Conservation (phyloP, 2,888 invertebrate species). For the Xylocampa areola region DNA sequence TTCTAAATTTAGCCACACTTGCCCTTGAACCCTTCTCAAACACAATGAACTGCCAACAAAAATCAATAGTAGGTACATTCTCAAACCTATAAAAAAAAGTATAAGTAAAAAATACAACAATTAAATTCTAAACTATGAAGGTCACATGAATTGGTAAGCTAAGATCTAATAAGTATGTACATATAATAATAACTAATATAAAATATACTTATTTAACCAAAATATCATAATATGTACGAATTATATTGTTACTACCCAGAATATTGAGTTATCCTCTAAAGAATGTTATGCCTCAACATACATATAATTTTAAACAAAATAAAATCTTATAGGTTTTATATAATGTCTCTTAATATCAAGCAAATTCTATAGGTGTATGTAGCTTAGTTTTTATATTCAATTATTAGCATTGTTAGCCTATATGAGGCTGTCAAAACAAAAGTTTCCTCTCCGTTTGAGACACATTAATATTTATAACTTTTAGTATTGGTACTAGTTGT, state of each 20-base stretch:
- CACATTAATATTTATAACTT: too few relatives aligned
- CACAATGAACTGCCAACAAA: conserved; percentile 21
- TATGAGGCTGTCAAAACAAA: too few relatives aligned
- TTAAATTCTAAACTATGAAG: conserved; percentile 35
- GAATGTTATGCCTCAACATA: too few relatives aligned
- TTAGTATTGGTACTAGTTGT: too few relatives aligned
- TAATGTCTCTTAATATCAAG: too few relatives aligned
- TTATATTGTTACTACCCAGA: conserved; percentile 19
- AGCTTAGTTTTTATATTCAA: too few relatives aligned
- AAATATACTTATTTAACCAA: conserved; percentile 35
- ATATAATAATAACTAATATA: conserved; percentile 12
- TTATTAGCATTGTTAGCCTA: too few relatives aligned
- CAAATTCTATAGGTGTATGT: too few relatives aligned
- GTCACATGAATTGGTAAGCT: conserved; percentile 30
- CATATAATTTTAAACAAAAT: too few relatives aligned
- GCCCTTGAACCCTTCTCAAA: conserved; percentile 38
- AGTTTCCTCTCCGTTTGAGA: too few relatives aligned
- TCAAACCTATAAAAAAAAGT: conserved; percentile 43
- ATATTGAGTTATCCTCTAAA: not conserved
- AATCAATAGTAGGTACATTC: conserved; percentile 27
- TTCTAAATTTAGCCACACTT: conserved; percentile 23
- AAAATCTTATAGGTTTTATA: too few relatives aligned
- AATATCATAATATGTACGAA: conserved; percentile 15
- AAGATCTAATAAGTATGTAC: conserved; percentile 18
- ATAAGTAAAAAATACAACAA: conserved; percentile 36